Conservation (phyloP, 2,113 vertebrate genomes). For the Geococcyx californianus region DNA sequence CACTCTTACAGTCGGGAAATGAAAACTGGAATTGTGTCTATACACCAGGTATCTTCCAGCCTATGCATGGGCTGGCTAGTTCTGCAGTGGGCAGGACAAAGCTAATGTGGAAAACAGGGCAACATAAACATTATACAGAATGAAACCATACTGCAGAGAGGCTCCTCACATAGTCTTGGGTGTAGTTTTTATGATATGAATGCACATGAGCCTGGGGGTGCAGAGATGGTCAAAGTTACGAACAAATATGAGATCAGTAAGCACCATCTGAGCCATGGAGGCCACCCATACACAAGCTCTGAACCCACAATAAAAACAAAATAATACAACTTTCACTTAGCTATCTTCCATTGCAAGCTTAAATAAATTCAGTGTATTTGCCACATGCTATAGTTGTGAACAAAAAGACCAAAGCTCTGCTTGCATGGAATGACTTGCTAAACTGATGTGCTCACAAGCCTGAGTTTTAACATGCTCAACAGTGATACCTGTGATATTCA, state of each 20-base stretch:
- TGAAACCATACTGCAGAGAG: not conserved
- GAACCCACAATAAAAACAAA: not conserved
- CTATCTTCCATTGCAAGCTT: not conserved
- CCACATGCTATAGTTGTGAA: not conserved
- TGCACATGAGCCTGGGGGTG: not conserved
- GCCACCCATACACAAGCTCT: not conserved
- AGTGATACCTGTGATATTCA: not conserved
- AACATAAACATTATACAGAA: not conserved
- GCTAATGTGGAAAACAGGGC: not conserved
- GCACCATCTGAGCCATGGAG: not conserved
- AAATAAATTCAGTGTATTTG: not conserved
- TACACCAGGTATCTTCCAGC: not conserved
- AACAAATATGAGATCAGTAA: not conserved
- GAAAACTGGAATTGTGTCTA: not conserved
- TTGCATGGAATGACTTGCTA: not conserved
- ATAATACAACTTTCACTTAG: not conserved
- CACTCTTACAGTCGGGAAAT: not conserved
- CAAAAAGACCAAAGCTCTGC: not conserved
- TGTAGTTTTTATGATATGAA: not conserved
- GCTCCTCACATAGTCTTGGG: not conserved
- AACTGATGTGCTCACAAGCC: not conserved
- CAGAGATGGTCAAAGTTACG: not conserved
- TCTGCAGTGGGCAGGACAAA: not conserved
- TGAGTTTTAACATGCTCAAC: not conserved
- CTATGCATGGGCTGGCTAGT: not conserved